Base-by-base conservation (phyloP, 2,888 invertebrate genomes). In the Andricus curvator region DNA sequence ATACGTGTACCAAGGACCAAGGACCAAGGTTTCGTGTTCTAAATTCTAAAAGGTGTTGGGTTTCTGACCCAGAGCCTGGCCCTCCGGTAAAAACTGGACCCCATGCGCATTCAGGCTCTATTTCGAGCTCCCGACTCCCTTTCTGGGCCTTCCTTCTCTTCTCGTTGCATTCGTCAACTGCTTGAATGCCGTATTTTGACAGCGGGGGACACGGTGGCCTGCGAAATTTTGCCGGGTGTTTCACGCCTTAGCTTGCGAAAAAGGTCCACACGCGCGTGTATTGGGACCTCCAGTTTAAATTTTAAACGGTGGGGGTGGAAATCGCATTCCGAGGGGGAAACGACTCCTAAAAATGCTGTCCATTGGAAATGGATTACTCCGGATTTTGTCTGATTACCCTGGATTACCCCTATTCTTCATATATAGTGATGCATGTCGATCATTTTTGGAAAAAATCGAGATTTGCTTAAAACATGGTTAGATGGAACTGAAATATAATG, bases 121-220 rank as follows among this genome's bases (percentile, higher is more conserved):
- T 44, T 44, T 44, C 44, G 44, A 44, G 44, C 15, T 15, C 15
- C 41, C 41, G 44, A 44, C 44, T 44, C 41, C 77, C 77, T 41
- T 67, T 48, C 41, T 66, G 48, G 60, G 78, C 81, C 84, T 64
- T 77, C 77, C 84, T 66, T 77, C 77, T 80, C 83, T 78, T 77
- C 70, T 84, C 79, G 80, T 80, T 82, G 80, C 83, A 78, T 82
- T 84, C 88, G 89, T 89, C 89, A 88, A 84, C 79, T 83, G 62
- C 80, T 81, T 90, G 88, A 90, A 92, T 91, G 87, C 85, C 82
- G 84, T 92, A 92, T 92, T 92, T 92, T 92, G 92, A 92, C 92
- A 92, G 90, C 88, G 82, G 87, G 88, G 90, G 89, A 92, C 92
- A 92, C 92, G 87, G 88, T 83, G 83, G 85, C 85, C 88, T 88